Evolutionary conservation across 2,113 vertebrate species (phyloP), one percentile per base, ranked within the genome.

Genomic region (Meriones unguiculatus): DNA sequence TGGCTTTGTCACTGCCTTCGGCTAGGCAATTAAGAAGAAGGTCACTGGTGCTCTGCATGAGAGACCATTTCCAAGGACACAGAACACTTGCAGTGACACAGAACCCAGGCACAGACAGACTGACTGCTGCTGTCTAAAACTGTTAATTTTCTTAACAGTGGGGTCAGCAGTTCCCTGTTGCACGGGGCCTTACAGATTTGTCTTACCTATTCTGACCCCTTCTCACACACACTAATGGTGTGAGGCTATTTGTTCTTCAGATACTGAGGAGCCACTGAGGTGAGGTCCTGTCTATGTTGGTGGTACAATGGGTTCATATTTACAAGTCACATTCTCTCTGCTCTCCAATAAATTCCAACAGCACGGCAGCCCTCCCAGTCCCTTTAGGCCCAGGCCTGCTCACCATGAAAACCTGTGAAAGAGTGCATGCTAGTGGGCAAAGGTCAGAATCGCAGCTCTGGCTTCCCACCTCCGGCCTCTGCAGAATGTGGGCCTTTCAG

Each of bases 361-460:
- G 98, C 98, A 94, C 67, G 97, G 95, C 85, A 86, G 89, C 89
- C 87, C 95, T 97, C 86, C 32, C 92, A 32, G 81, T 78, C 98
- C 94, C 72, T 73, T 25, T 96, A 89, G 97, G 91, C 93, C 97
- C 96, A 96, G 96, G 97, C 82, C 92, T 95, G 73, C 65, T 52
- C 90, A 88, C 92, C 95, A 91, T 88, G 96, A 99, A 99, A 99
- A 99, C 98, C 99, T 99, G 98, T 99, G 99, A 98, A 99, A 99
- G 99, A 99, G 99, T 99, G 99, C 99, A 99, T 99, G 98, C 99
- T 99, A 99, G 99, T 98, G 99, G 99, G 92, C 98, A 72, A 95
- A 97, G 97, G 93, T 94, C 97, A 98, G 98, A 98, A 99, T 98
- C 98, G 97, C 99, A 98, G 96, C 88, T 92, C 18, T 54, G 17